These are phyloP conservation scores for Oncopeltus fasciatus DNA, from an alignment of 1,140 invertebrate genomes.

Conservation along the genomic window DNA sequence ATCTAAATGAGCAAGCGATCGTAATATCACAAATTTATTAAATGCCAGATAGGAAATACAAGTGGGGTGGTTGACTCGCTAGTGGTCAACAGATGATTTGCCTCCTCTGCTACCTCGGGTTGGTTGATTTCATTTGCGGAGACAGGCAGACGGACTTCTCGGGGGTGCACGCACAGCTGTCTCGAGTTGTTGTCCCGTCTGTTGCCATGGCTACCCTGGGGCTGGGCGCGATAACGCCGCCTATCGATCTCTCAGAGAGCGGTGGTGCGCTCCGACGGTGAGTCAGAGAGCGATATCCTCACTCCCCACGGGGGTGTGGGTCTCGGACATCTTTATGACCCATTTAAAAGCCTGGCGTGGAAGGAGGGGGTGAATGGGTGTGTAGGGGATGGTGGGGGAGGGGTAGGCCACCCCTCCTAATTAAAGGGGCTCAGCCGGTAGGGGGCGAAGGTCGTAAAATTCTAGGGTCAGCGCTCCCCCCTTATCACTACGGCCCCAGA, in stretches of 20 bases:
- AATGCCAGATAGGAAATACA: no score
- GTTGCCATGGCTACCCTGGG: constrained; percentile 6
- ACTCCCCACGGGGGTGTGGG: neutral
- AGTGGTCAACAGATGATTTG: no score
- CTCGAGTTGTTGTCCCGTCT: neutral
- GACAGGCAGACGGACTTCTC: neutral
- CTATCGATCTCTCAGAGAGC: neutral
- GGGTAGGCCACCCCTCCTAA: neutral
- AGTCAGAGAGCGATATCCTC: no score
- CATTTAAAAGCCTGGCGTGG: constrained; percentile 4
- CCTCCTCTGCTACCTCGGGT: no score
- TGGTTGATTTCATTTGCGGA: no score
- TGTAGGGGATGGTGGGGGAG: no score
- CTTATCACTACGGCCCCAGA: neutral
- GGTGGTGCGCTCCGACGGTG: neutral
- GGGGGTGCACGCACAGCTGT: no score
- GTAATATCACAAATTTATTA: no score
- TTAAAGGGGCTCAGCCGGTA: neutral
- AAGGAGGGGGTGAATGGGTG: neutral
- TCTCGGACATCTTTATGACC: constrained; percentile 13
- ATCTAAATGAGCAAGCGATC: no score
- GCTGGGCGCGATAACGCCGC: constrained; percentile 2
- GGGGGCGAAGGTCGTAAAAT: constrained; percentile 6
- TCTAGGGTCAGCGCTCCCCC: no score
- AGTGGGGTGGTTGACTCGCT: no score